Conservation (phyloP, 2,797 vertebrate species). For the Protonibea diacanthus region DNA sequence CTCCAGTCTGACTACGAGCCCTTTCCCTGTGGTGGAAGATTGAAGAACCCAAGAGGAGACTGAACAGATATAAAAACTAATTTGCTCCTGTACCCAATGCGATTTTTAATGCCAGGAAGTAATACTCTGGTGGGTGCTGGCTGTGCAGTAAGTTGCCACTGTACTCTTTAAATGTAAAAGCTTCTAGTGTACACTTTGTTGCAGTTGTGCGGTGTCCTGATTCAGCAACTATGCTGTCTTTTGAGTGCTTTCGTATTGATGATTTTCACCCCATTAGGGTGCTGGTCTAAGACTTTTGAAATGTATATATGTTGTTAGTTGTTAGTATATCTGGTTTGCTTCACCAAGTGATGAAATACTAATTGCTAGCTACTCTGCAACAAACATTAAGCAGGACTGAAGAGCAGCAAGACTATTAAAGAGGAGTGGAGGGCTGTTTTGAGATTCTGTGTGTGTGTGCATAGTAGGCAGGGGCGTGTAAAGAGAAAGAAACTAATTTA, state of each 20-base stretch:
- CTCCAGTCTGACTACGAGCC: constrained; percentile 52
- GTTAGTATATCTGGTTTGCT: neutral
- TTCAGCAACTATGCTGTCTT: constrained; percentile 17
- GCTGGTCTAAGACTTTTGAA: neutral
- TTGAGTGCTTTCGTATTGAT: constrained; percentile 1
- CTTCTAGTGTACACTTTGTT: constrained; percentile 37
- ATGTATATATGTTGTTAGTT: neutral
- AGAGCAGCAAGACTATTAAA: constrained; percentile 12
- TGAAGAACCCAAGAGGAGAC: constrained; percentile 54
- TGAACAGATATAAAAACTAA: constrained; percentile 71
- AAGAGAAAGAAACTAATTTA: constrained; percentile 35
- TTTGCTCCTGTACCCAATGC: constrained; percentile 66
- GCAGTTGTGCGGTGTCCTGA: constrained; percentile 15
- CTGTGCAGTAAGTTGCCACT: constrained; percentile 27
- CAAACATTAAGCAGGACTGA: neutral
- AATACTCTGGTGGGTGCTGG: constrained; percentile 47
- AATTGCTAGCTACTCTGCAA: constrained; percentile 4
- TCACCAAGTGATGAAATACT: neutral
- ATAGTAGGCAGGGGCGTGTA: neutral
- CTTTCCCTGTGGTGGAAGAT: constrained; percentile 55
- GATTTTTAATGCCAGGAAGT: constrained; percentile 70
- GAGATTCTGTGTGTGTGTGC: constrained; percentile 12
- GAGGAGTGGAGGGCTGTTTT: neutral
- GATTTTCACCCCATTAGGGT: constrained; percentile 16
- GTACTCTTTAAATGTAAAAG: constrained; percentile 53